Evolutionary conservation across 2,888 invertebrate species (phyloP).

Genomic region (Lymantria dispar): DNA sequence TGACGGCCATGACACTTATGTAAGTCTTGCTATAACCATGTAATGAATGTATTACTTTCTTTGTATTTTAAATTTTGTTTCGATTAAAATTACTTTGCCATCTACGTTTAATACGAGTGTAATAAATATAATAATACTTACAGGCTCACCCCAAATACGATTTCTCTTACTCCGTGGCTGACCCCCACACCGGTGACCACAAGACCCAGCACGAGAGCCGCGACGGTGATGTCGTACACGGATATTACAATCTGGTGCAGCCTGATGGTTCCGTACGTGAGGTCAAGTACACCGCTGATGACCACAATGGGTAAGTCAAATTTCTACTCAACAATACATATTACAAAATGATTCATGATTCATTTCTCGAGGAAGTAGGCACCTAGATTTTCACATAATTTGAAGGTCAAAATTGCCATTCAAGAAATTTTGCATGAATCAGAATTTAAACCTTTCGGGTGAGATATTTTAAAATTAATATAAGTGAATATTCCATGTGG

Average conservation of each 20-base stretch:
- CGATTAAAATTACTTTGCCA: neutral
- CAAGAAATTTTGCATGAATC: neutral
- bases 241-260: constrained; percentile 63
- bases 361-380: no score
- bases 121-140: neutral
- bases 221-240: constrained; percentile 69
- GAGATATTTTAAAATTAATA: no score
- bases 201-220: constrained; percentile 67
- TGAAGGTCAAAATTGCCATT: no score
- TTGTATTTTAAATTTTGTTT: no score
- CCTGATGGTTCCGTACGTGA: constrained; percentile 70
- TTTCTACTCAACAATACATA: neutral
- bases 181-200: constrained; percentile 73
- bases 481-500: no score
- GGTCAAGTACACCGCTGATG: constrained; percentile 73
- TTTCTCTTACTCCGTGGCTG: constrained; percentile 70
- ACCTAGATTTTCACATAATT: no score
- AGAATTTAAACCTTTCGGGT: no score
- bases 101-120: neutral
- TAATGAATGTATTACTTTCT: neutral
- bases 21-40: constrained; percentile 2
- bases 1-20: constrained; percentile 21
- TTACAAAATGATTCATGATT: neutral
- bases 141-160: constrained; percentile 50
- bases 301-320: constrained; percentile 19